A percentile compares a stretch with the other conserved stretches of the same genome.
These are phyloP conservation scores for Porites australiensis DNA, from an alignment of 64 coral and sea anemone genomes.

Conservation along the genomic window DNA sequence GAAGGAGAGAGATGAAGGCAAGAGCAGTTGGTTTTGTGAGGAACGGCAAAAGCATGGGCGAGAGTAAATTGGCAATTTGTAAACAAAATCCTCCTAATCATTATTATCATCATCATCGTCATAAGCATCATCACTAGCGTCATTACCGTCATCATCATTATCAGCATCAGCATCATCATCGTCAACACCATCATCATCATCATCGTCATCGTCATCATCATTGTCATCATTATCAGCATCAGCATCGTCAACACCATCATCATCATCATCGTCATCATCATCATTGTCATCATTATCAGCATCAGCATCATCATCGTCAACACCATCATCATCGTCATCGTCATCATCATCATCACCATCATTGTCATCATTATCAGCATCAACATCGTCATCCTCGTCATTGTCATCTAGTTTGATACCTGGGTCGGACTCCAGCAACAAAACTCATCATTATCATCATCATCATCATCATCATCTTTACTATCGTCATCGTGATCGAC, in stretches of 20 bases:
- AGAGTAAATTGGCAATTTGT: no score
- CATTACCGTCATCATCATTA: not conserved
- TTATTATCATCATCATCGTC: not conserved
- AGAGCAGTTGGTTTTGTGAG: not conserved
- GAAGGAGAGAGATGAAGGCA: not conserved
- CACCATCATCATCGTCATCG: not conserved
- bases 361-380: no score
- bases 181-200: not conserved
- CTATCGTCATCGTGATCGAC: no score
- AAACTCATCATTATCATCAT: no score
- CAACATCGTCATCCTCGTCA: no score
- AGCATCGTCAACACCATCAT: not conserved
- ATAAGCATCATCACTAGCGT: not conserved
- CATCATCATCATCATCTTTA: no score
- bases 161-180: not conserved
- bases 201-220: not conserved
- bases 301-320: not conserved
- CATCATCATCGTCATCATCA: not conserved
- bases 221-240: not conserved
- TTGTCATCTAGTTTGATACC: not conserved
- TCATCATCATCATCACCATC: not conserved
- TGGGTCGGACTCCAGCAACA: no score
- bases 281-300: no score
- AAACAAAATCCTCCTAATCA: no score
- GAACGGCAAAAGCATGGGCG: no score